A percentile compares a stretch with the other conserved stretches of the same genome.
Evolutionary conservation across 1,140 invertebrate species (phyloP).

Genomic region (Pseudomyrmex dendroicus): DNA sequence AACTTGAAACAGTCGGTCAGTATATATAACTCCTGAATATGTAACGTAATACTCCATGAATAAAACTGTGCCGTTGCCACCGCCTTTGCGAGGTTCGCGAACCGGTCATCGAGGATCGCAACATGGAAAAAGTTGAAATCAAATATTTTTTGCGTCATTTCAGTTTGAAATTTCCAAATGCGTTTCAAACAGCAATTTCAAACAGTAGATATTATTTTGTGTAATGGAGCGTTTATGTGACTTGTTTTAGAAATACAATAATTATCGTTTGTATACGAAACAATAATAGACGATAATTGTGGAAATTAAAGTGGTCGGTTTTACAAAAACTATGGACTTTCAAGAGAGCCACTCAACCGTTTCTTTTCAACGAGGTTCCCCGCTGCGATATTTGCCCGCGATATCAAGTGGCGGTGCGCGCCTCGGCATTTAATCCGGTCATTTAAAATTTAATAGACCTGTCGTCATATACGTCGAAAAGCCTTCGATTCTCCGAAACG

Average conservation of each 20-base stretch:
- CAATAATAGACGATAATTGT: constrained; percentile 8
- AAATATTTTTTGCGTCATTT: not conserved
- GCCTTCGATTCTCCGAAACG: not conserved
- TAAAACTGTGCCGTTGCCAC: constrained; percentile 8
- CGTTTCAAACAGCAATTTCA: no score
- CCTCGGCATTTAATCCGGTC: constrained; percentile 26
- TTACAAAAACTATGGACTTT: constrained; percentile 33
- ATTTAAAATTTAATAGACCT: constrained; percentile 57
- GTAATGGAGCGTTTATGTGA: not conserved
- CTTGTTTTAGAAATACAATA: not conserved
- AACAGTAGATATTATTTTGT: no score
- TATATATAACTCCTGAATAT: constrained; percentile 42
- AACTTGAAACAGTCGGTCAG: constrained; percentile 41
- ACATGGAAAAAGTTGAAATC: no score
- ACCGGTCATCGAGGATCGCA: not conserved
- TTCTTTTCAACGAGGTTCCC: constrained; percentile 41
- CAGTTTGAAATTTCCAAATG: not conserved
- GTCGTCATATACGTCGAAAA: constrained; percentile 30
- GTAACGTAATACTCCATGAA: constrained; percentile 46
- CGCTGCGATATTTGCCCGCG: constrained; percentile 19
- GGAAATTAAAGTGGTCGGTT: constrained; percentile 27
- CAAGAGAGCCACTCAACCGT: constrained; percentile 21
- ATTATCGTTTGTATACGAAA: not conserved
- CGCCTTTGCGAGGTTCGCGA: not conserved
- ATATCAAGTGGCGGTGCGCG: constrained; percentile 27